Evolutionary conservation across 2,797 vertebrate species (phyloP).

Genomic region (Euphonia xanthogaster): DNA sequence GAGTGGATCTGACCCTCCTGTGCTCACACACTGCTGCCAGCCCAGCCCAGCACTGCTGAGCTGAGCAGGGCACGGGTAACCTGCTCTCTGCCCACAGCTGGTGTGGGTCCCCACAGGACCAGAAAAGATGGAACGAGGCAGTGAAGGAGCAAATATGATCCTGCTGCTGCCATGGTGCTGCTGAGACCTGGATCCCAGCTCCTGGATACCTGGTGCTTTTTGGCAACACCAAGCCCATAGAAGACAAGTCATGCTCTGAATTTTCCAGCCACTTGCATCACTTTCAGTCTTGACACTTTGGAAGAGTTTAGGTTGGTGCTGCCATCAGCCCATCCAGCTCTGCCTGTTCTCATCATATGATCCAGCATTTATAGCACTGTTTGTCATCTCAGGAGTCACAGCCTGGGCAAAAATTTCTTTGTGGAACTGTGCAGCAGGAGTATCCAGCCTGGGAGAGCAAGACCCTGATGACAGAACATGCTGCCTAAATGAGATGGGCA

Average conservation of each 20-base stretch:
- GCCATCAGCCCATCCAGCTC: not conserved
- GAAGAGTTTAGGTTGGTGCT: not conserved
- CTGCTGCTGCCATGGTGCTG: not conserved
- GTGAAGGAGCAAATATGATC: not conserved
- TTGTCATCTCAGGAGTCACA: not conserved
- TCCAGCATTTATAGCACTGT: fast-evolving
- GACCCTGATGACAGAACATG: fast-evolving
- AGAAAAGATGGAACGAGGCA: not conserved
- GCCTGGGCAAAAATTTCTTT: not conserved
- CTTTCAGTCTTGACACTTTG: not conserved
- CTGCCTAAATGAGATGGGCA: not conserved
- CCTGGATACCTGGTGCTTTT: not conserved
- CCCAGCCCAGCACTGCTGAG: not conserved
- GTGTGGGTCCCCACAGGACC: not conserved
- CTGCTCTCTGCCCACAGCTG: not conserved
- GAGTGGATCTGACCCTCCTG: not conserved
- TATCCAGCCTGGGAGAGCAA: not conserved
- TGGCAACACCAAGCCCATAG: not conserved
- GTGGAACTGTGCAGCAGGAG: not conserved
- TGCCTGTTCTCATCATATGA: not conserved
- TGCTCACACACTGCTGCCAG: not conserved
- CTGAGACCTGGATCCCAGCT: not conserved
- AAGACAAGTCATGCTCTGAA: not conserved
- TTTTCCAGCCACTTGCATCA: not conserved
- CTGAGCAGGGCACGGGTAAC: not conserved